A percentile compares a stretch with the other conserved stretches of the same genome.
phyloP scores from a whole-genome alignment of 1,140 invertebrate genomes.

The Atta cephalotes region DNA sequence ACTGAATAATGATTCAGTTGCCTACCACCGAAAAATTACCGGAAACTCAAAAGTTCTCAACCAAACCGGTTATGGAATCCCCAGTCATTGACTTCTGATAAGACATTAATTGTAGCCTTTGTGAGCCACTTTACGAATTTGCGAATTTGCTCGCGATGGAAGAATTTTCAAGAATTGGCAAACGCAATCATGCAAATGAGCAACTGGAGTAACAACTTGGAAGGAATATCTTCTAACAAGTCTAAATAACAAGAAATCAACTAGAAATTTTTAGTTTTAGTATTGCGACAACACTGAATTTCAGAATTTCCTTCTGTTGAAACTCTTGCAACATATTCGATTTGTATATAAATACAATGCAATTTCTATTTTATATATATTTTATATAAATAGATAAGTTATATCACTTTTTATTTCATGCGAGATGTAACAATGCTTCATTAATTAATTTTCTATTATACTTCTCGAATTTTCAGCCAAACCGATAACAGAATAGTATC shows the following conservation, averaged over 20 bases:
- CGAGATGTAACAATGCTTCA: not conserved
- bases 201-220: conserved; percentile 10
- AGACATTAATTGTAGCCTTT: conserved; percentile 52
- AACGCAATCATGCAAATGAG: conserved; percentile 24
- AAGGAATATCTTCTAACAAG: conserved; percentile 30
- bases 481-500: conserved; percentile 68
- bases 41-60: conserved; percentile 58
- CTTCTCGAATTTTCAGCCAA: conserved; percentile 70
- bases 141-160: conserved; percentile 36
- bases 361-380: not conserved
- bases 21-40: conserved; percentile 78
- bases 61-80: conserved; percentile 72
- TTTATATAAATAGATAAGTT: not conserved
- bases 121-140: not conserved
- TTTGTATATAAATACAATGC: not conserved
- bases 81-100: conserved; percentile 79
- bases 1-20: conserved; percentile 88
- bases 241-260: not conserved
- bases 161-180: conserved; percentile 29
- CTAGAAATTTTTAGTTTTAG: not conserved
- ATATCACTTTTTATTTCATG: not conserved
- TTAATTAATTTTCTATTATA: not conserved
- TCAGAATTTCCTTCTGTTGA: not conserved
- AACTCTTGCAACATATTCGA: not conserved
- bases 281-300: not conserved